These are phyloP conservation scores for Gallinago paraguaiae DNA, from an alignment of 2,113 vertebrate genomes.

Conservation along the genomic window DNA sequence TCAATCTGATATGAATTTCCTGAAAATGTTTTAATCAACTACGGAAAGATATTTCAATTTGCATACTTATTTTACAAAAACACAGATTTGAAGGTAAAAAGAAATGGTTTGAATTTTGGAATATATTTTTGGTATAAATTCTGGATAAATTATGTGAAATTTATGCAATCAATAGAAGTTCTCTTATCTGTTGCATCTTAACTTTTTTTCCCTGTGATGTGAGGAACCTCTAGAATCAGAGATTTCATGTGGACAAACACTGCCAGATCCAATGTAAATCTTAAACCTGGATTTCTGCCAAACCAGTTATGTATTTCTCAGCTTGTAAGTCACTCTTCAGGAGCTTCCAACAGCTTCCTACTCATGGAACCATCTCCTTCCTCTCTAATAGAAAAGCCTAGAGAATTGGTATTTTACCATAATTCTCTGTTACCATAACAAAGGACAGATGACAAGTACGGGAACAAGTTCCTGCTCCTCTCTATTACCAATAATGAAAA, in stretches of 20 bases:
- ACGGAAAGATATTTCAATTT: background rate
- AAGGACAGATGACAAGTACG: background rate
- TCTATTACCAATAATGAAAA: background rate
- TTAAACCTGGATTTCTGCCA: background rate
- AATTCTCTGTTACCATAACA: background rate
- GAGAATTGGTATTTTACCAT: background rate
- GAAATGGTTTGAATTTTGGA: background rate
- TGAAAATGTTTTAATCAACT: background rate
- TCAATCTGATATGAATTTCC: background rate
- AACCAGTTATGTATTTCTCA: background rate
- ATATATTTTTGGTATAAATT: background rate
- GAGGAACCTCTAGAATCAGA: background rate
- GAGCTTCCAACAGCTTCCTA: background rate
- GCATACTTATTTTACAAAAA: background rate
- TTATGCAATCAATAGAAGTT: background rate
- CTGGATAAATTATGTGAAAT: no score
- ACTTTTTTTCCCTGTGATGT: background rate
- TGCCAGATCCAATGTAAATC: background rate
- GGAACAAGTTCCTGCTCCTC: background rate
- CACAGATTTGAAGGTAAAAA: background rate
- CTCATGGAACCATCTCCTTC: background rate
- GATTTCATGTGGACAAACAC: background rate
- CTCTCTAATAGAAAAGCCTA: background rate
- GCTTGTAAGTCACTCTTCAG: background rate
- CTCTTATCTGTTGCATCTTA: background rate